phyloP scores from a whole-genome alignment of 2,888 invertebrate species.

The Plagodis pulveraria region DNA sequence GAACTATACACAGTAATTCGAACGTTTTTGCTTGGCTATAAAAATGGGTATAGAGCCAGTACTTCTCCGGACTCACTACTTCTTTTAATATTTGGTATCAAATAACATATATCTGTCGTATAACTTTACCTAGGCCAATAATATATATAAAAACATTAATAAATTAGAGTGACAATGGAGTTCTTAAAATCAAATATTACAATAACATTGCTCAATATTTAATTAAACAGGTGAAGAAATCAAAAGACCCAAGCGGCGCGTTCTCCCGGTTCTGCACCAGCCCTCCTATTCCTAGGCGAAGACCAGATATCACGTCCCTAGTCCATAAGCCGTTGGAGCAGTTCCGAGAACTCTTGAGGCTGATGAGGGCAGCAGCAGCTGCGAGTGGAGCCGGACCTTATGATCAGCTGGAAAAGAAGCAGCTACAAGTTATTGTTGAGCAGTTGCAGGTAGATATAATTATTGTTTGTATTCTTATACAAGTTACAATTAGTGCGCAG shows the following conservation, averaged over 20 bases:
- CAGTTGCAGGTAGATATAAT: constrained; percentile 68
- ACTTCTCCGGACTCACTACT: too few relatives aligned
- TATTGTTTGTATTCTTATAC: too few relatives aligned
- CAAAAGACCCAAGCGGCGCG: constrained; percentile 89
- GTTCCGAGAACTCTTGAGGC: constrained; percentile 76
- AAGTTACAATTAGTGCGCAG: too few relatives aligned
- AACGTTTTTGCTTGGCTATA: too few relatives aligned
- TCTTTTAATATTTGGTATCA: too few relatives aligned
- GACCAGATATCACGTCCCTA: constrained; percentile 93
- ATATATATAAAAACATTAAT: too few relatives aligned
- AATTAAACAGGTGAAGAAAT: constrained; percentile 86
- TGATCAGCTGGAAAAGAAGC: constrained; percentile 77
- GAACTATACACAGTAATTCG: too few relatives aligned
- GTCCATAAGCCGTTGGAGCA: constrained; percentile 94
- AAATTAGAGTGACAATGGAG: too few relatives aligned
- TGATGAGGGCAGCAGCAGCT: constrained; percentile 75
- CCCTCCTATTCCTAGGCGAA: constrained; percentile 91
- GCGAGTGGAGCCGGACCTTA: constrained; percentile 71
- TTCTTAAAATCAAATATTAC: background rate
- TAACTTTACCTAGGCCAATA: too few relatives aligned
- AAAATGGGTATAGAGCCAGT: too few relatives aligned
- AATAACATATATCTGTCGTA: too few relatives aligned
- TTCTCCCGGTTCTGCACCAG: constrained; percentile 92
- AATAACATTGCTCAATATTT: background rate
- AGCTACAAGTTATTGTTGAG: constrained; percentile 76